phyloP scores from a whole-genome alignment of 2,113 vertebrate species.

The Heterotilapia buettikoferi region DNA sequence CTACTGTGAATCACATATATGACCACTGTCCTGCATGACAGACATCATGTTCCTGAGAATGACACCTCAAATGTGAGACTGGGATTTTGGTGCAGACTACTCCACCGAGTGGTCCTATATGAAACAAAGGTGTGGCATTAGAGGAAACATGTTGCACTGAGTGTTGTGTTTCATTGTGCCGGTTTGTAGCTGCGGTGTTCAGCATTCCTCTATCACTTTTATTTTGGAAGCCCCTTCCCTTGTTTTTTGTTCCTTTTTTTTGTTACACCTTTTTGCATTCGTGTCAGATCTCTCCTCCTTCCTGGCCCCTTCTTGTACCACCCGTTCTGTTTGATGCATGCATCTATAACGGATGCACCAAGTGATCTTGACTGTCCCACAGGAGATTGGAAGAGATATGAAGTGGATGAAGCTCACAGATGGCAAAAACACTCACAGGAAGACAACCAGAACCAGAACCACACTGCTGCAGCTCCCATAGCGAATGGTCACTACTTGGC shows the following conservation, averaged over 20 bases:
- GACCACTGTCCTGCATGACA: slow-evolving; percentile 8
- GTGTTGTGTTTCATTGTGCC: neutral
- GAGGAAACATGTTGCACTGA: slow-evolving; percentile 3
- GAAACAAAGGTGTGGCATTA: neutral
- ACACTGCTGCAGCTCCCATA: neutral
- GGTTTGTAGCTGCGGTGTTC: neutral
- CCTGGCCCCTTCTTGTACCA: slow-evolving; percentile 15
- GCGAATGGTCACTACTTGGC: slow-evolving; percentile 65
- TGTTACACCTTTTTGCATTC: slow-evolving; percentile 10
- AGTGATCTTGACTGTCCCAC: slow-evolving; percentile 73
- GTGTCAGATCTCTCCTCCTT: slow-evolving; percentile 26
- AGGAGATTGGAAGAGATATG: slow-evolving; percentile 57
- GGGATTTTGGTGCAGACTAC: neutral
- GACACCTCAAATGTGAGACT: neutral
- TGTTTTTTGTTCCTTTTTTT: neutral
- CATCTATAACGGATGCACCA: slow-evolving; percentile 58
- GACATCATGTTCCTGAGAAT: neutral
- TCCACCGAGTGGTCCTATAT: neutral
- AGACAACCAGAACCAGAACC: slow-evolving; percentile 60
- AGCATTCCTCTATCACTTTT: neutral
- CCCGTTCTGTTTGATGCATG: slow-evolving; percentile 54
- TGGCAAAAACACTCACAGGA: slow-evolving; percentile 19
- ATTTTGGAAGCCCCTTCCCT: slow-evolving; percentile 9
- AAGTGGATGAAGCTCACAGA: neutral
- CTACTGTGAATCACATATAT: neutral